Conservation (phyloP, 2,113 vertebrate species). For the Haemorhous mexicanus region DNA sequence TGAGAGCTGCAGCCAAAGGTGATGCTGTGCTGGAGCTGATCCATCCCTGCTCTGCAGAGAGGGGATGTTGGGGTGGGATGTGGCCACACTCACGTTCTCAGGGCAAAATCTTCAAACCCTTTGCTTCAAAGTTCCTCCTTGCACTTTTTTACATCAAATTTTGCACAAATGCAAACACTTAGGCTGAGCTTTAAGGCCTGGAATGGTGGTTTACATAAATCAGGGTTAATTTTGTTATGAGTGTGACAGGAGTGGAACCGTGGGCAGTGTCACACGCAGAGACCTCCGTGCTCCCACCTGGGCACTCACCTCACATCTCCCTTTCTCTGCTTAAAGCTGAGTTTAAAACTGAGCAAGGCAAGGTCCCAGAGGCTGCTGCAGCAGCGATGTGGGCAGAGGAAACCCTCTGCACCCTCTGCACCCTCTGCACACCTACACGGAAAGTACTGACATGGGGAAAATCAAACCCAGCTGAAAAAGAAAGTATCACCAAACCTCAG, state of each 20-base stretch:
- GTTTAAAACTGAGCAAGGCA: neutral
- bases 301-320: neutral
- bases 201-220: neutral
- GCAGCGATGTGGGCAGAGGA: neutral
- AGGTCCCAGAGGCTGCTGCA: neutral
- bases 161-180: neutral
- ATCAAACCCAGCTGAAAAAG: neutral
- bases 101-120: neutral
- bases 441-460: neutral
- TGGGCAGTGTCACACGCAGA: neutral
- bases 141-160: fast-evolving
- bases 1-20: neutral
- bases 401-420: slow-evolving; percentile 2
- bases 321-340: neutral
- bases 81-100: fast-evolving
- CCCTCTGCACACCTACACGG: slow-evolving; percentile 1
- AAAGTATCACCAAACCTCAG: neutral
- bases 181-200: neutral
- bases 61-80: neutral
- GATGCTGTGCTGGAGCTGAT: fast-evolving
- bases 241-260: neutral
- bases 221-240: neutral
- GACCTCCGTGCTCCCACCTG: neutral
- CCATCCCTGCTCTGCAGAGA: neutral
- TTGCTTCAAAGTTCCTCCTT: neutral